Evolutionary conservation across 2,113 vertebrate genomes (phyloP).

Genomic region (Ahaetulla prasina): DNA sequence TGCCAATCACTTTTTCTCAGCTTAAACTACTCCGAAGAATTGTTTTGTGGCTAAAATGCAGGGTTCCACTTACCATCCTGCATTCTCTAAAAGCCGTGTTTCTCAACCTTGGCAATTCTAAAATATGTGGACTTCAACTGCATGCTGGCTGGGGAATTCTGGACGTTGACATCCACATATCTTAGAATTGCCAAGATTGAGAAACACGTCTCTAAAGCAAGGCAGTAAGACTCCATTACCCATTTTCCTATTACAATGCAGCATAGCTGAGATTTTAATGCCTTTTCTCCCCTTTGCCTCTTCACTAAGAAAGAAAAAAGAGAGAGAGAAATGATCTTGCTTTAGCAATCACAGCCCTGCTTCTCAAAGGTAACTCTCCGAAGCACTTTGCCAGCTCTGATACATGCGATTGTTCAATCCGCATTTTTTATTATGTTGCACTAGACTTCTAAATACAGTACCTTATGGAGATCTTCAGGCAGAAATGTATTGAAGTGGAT

Average conservation of each 20-base stretch:
- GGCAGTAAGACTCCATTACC: neutral
- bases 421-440: slow-evolving; percentile 44
- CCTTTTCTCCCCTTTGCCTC: slow-evolving; percentile 36
- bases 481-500: slow-evolving; percentile 26
- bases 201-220: neutral
- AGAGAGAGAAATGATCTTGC: slow-evolving; percentile 19
- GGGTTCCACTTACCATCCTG: neutral
- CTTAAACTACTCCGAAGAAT: neutral
- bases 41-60: neutral
- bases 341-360: slow-evolving; percentile 40
- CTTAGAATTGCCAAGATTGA: neutral
- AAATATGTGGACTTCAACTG: neutral
- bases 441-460: slow-evolving; percentile 26
- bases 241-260: neutral
- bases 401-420: slow-evolving; percentile 46
- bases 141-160: neutral
- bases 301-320: neutral
- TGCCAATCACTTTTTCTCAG: neutral
- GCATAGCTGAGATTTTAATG: neutral
- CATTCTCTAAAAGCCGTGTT: neutral
- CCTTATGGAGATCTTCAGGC: slow-evolving; percentile 39
- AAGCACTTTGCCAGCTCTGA: slow-evolving; percentile 33
- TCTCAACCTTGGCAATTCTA: neutral
- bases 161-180: neutral
- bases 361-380: slow-evolving; percentile 50